Conservation (phyloP, 2,113 vertebrate species). For the Proterorhinus semilunaris region DNA sequence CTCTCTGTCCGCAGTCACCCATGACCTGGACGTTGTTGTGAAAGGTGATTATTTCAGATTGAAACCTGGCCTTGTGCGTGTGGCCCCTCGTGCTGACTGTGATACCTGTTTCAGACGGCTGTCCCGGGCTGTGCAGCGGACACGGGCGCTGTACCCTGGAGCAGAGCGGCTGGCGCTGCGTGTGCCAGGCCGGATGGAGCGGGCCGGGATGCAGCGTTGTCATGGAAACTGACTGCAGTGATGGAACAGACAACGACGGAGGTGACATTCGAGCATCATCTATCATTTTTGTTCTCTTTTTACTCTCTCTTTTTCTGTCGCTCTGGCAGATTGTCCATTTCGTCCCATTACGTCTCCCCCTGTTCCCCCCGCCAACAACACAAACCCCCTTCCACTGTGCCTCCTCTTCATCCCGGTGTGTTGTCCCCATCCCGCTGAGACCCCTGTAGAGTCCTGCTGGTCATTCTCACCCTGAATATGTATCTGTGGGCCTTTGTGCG, state of each 20-base stretch:
- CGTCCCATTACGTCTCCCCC: slow-evolving; percentile 26
- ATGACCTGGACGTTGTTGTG: slow-evolving; percentile 78
- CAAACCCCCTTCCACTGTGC: slow-evolving; percentile 39
- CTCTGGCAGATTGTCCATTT: slow-evolving; percentile 40
- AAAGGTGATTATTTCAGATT: slow-evolving; percentile 68
- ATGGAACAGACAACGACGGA: slow-evolving; percentile 95
- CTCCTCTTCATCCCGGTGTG: slow-evolving; percentile 21
- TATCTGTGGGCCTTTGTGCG: slow-evolving; percentile 23
- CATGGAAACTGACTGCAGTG: slow-evolving; percentile 98
- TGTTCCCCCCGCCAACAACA: slow-evolving; percentile 24
- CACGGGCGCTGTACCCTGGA: slow-evolving; percentile 96
- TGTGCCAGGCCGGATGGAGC: slow-evolving; percentile 97
- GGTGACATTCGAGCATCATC: slow-evolving; percentile 79
- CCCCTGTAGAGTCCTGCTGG: slow-evolving; percentile 51
- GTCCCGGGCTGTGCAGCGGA: slow-evolving; percentile 94
- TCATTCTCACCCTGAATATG: slow-evolving; percentile 54
- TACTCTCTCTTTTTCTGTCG: slow-evolving; percentile 31
- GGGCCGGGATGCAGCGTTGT: slow-evolving; percentile 91
- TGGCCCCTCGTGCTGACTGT: slow-evolving; percentile 9
- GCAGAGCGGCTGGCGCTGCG: slow-evolving; percentile 97
- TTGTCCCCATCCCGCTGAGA: slow-evolving; percentile 52
- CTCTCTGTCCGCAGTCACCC: slow-evolving; percentile 57
- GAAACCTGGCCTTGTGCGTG: slow-evolving; percentile 4
- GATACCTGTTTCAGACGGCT: slow-evolving; percentile 81
- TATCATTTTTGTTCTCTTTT: slow-evolving; percentile 61